A percentile compares a stretch with the other conserved stretches of the same genome.
Evolutionary conservation across 2,888 invertebrate genomes (phyloP).

Genomic region (Limnephilus marmoratus): DNA sequence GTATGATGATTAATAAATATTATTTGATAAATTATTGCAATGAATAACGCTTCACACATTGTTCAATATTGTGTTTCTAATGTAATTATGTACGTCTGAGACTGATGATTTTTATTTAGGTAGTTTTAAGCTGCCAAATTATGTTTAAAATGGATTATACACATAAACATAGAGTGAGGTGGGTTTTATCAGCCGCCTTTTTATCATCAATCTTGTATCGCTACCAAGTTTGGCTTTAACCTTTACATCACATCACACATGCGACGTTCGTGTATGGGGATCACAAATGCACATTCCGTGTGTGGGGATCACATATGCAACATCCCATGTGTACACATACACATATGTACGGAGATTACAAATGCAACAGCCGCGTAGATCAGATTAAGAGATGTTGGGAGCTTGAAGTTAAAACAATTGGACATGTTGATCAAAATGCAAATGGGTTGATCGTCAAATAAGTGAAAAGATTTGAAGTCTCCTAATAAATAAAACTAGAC

Average conservation of each 20-base stretch:
- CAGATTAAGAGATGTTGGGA: background rate
- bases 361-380: no score
- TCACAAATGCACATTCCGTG: no score
- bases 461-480: background rate
- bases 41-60: background rate
- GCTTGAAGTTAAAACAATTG: background rate
- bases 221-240: background rate
- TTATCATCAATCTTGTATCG: background rate
- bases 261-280: no score
- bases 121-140: background rate
- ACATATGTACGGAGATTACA: no score
- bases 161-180: background rate
- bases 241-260: no score
- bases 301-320: no score
- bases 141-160: background rate
- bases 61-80: background rate
- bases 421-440: background rate
- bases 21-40: background rate
- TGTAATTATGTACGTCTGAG: background rate
- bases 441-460: background rate
- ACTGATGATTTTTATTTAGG: background rate
- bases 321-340: no score
- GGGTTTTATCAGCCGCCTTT: background rate
- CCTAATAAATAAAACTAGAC: background rate
- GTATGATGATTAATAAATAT: background rate